Evolutionary conservation across 2,888 invertebrate genomes (phyloP).

Genomic region (Drosophila antonietae): DNA sequence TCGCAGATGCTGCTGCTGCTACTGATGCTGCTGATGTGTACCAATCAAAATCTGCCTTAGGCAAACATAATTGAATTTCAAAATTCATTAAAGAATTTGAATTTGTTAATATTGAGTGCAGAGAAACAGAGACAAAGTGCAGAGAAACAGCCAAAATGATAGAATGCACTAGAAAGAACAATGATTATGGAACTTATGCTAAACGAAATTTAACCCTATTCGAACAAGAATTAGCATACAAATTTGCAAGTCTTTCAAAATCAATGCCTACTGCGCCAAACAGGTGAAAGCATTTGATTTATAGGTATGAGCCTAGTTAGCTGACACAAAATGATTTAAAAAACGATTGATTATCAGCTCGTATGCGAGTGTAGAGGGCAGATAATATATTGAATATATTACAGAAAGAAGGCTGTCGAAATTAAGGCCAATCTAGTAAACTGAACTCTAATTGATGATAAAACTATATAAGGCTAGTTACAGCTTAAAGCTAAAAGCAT

Average conservation of each 20-base stretch:
- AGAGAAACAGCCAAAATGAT: neutral
- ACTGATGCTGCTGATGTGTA: conserved; percentile 67
- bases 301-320: neutral
- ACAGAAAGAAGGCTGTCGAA: neutral
- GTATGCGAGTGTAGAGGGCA: neutral
- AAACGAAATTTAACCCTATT: neutral
- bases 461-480: neutral
- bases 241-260: neutral
- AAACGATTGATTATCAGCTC: neutral
- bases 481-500: neutral
- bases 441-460: neutral
- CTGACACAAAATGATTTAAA: neutral
- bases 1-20: neutral
- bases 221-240: neutral
- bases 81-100: neutral
- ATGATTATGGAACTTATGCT: neutral
- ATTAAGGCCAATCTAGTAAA: neutral
- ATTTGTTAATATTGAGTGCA: neutral
- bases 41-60: conserved; percentile 42
- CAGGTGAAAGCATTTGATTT: conserved; percentile 2
- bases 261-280: neutral
- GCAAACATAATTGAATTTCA: conserved; percentile 2
- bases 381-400: neutral
- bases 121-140: neutral
- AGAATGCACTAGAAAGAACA: neutral